These are phyloP conservation scores for Nomada hirtipes DNA, from an alignment of 2,888 invertebrate species.

Conservation along the genomic window DNA sequence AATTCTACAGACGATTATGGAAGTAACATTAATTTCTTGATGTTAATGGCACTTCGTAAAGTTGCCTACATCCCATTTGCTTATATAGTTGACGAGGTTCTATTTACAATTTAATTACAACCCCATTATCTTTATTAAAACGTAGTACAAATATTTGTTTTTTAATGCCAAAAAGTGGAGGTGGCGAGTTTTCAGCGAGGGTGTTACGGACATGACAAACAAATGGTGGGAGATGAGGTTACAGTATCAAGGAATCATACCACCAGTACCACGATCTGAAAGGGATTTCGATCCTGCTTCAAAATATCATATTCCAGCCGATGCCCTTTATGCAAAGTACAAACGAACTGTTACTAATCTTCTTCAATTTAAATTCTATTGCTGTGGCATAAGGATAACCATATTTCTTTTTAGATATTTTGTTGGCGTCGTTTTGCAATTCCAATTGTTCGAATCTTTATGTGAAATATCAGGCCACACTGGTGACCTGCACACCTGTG, in stretches of 20 bases:
- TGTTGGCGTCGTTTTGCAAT: conserved; percentile 92
- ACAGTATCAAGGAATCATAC: conserved; percentile 90
- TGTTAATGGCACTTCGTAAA: conserved; percentile 92
- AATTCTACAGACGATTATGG: conserved; percentile 88
- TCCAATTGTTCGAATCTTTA: conserved; percentile 93
- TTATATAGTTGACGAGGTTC: conserved; percentile 91
- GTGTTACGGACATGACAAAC: conserved; percentile 89
- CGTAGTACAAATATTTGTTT: not conserved
- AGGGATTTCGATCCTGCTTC: conserved; percentile 93
- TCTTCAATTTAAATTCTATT: not conserved
- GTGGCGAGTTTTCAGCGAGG: conserved; percentile 91
- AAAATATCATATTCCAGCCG: conserved; percentile 92
- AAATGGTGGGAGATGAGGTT: conserved; percentile 92
- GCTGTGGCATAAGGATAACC: not conserved
- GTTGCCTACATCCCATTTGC: conserved; percentile 92
- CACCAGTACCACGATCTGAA: conserved; percentile 89
- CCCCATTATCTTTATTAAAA: not conserved
- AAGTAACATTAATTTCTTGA: conserved; percentile 91
- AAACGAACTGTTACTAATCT: not conserved
- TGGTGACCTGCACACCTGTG: conserved; percentile 92
- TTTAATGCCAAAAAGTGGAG: conserved; percentile 88
- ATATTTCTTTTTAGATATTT: conserved; percentile 89
- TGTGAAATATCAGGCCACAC: conserved; percentile 90
- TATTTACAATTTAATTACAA: not conserved
- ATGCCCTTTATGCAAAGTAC: conserved; percentile 86